phyloP scores from a whole-genome alignment of 2,797 vertebrate genomes.

The Columba guinea region DNA sequence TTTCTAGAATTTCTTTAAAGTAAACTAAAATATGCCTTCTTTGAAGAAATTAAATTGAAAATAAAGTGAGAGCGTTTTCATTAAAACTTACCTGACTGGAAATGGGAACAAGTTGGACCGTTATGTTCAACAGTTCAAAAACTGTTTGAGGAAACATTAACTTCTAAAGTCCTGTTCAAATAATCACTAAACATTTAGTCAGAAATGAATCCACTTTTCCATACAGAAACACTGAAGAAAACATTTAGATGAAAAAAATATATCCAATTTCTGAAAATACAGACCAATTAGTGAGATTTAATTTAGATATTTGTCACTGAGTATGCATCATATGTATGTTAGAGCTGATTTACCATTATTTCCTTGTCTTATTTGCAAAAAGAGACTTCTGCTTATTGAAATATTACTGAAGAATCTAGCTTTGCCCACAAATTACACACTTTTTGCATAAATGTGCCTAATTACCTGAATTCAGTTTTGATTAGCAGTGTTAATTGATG shows the following conservation, averaged over 20 bases:
- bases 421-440: constrained; percentile 80
- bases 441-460: constrained; percentile 87
- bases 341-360: constrained; percentile 69
- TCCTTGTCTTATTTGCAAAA: constrained; percentile 74
- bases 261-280: constrained; percentile 73
- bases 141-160: constrained; percentile 49
- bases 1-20: background rate
- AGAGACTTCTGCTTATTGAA: constrained; percentile 76
- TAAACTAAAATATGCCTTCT: background rate
- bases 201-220: constrained; percentile 44
- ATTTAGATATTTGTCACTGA: constrained; percentile 76
- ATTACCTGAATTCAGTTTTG: constrained; percentile 89
- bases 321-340: constrained; percentile 61
- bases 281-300: constrained; percentile 77
- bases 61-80: background rate
- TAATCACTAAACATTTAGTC: constrained; percentile 35
- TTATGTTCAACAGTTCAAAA: constrained; percentile 18
- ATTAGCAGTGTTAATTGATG: constrained; percentile 89
- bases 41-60: background rate
- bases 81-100: background rate
- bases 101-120: constrained; percentile 10
- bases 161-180: constrained; percentile 50
- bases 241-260: constrained; percentile 67
- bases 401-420: constrained; percentile 80
- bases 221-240: constrained; percentile 64